These are phyloP conservation scores for Sorex araneus DNA, from an alignment of 2,113 vertebrate genomes.

Conservation along the genomic window DNA sequence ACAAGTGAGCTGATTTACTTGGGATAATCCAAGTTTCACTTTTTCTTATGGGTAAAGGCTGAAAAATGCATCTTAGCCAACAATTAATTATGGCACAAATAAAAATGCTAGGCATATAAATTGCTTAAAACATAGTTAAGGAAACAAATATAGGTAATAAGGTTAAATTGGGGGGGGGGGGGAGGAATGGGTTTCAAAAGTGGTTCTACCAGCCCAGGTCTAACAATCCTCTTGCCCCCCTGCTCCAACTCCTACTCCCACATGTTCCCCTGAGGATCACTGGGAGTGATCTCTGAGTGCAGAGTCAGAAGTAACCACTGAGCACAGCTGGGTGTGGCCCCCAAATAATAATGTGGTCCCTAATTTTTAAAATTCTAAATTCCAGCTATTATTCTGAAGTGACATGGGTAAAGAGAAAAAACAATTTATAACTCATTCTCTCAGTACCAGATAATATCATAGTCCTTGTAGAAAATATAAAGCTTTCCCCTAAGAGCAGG, in stretches of 20 bases:
- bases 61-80: constrained; percentile 2
- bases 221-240: too few species aligned
- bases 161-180: neutral
- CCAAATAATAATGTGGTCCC: too few species aligned
- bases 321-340: too few species aligned
- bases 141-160: constrained; percentile 22
- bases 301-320: too few species aligned
- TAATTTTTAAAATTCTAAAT: constrained; percentile 17
- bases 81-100: neutral
- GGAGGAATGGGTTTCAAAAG: constrained; percentile 14
- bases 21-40: constrained; percentile 12
- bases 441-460: neutral
- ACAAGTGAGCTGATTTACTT: constrained; percentile 50
- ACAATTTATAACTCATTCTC: constrained; percentile 5
- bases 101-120: neutral
- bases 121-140: neutral
- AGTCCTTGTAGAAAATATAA: neutral
- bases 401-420: neutral
- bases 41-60: neutral
- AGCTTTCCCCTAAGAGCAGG: neutral
- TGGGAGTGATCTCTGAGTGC: too few species aligned
- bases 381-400: neutral
- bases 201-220: neutral
- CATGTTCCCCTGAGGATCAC: neutral
- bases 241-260: too few species aligned